These are phyloP conservation scores for Sycobia sp. DNA, from an alignment of 1,140 invertebrate species.

Conservation along the genomic window DNA sequence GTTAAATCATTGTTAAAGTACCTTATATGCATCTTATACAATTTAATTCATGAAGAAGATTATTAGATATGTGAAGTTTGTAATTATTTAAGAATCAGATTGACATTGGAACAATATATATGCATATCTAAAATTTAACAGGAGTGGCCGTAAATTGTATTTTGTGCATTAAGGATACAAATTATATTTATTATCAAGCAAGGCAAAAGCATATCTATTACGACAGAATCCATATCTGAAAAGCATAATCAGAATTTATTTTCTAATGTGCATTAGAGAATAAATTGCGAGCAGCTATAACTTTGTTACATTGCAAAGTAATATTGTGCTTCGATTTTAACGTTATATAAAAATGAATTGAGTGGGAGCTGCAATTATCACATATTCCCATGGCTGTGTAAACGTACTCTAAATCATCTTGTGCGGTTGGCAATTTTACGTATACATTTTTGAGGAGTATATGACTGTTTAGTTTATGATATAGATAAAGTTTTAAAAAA, in stretches of 20 bases:
- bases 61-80: too few relatives aligned
- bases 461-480: not conserved
- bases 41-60: too few relatives aligned
- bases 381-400: conserved; percentile 53
- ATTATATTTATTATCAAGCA: conserved; percentile 3
- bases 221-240: conserved; percentile 12
- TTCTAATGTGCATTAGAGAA: conserved; percentile 4
- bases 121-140: too few relatives aligned
- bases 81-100: too few relatives aligned
- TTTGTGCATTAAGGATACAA: too few relatives aligned
- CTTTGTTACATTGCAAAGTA: conserved; percentile 23
- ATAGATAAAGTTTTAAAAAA: not conserved
- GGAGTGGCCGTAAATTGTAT: too few relatives aligned
- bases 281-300: conserved; percentile 13
- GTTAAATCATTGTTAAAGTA: too few relatives aligned
- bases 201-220: not conserved
- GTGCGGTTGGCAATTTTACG: conserved; percentile 2
- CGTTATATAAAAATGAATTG: conserved; percentile 1
- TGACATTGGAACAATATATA: too few relatives aligned
- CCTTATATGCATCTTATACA: too few relatives aligned
- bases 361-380: conserved; percentile 23
- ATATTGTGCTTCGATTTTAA: conserved; percentile 1
- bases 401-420: conserved; percentile 45
- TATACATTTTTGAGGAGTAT: not conserved
- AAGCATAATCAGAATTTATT: conserved; percentile 26